Conservation (phyloP, 2,797 vertebrate genomes). For the Microtus californicus region DNA sequence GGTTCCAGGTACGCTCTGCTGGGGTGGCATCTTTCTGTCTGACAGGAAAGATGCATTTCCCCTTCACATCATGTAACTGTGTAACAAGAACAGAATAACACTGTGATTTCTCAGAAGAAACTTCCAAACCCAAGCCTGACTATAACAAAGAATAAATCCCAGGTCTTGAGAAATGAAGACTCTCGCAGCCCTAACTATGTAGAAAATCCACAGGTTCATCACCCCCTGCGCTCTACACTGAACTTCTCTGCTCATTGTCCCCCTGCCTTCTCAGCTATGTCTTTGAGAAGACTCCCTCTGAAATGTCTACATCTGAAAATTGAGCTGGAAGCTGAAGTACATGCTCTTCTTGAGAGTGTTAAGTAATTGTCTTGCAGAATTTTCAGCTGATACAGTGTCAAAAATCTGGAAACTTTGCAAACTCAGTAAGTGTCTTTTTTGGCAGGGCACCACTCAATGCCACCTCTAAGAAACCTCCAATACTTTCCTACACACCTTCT, state of each 20-base stretch:
- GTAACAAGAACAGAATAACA: background rate
- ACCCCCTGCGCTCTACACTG: background rate
- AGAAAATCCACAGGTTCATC: background rate
- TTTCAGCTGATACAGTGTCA: background rate
- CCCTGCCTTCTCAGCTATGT: background rate
- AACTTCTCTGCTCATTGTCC: background rate
- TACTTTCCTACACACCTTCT: background rate
- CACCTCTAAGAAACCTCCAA: background rate
- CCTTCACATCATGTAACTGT: background rate
- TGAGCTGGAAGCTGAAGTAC: background rate
- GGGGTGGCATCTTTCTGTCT: background rate
- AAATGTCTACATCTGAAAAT: background rate
- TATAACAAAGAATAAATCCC: background rate
- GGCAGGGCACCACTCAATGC: background rate
- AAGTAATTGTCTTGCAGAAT: background rate
- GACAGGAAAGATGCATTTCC: background rate
- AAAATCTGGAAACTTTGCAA: background rate
- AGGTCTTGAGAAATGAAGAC: background rate
- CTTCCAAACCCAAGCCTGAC: background rate
- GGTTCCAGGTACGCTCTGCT: background rate
- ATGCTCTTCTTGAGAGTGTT: rapidly evolving
- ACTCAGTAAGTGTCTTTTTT: background rate
- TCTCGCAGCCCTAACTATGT: background rate
- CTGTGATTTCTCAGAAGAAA: background rate
- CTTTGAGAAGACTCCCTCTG: background rate